Percentiles rank a stretch among this genome's conserved stretches.
Evolutionary conservation across 2,797 vertebrate species (phyloP).

Genomic region (Fringilla coelebs): DNA sequence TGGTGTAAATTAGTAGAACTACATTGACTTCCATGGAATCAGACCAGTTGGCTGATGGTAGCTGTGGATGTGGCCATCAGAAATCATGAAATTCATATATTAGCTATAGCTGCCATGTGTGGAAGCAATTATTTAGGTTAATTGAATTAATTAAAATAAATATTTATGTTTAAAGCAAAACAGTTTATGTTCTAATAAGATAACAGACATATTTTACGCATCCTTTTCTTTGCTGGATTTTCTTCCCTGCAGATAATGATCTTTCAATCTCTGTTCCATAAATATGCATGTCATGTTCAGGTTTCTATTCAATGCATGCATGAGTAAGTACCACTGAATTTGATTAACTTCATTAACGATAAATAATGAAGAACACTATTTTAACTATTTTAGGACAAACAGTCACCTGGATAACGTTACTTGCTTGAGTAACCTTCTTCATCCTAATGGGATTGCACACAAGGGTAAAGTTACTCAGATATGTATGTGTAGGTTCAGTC

Average conservation of each 20-base stretch:
- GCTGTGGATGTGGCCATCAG: neutral
- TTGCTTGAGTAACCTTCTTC: constrained; percentile 40
- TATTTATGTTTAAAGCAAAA: constrained; percentile 69
- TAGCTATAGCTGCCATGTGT: constrained; percentile 49
- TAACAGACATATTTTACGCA: constrained; percentile 59
- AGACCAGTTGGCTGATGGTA: neutral
- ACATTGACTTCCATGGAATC: neutral
- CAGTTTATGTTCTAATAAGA: constrained; percentile 67
- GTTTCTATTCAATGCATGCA: constrained; percentile 71
- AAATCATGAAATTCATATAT: constrained; percentile 35
- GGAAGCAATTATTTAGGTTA: constrained; percentile 67
- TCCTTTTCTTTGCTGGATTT: constrained; percentile 63
- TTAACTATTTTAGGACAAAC: constrained; percentile 72
- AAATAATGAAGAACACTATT: constrained; percentile 74
- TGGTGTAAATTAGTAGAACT: neutral
- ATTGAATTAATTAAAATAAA: constrained; percentile 73
- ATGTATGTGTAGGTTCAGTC: constrained; percentile 27
- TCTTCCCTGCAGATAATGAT: constrained; percentile 67
- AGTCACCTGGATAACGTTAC: constrained; percentile 50
- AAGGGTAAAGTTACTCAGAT: constrained; percentile 48
- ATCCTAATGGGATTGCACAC: constrained; percentile 44
- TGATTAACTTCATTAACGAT: constrained; percentile 78
- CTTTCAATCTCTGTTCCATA: constrained; percentile 72
- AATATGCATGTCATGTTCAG: constrained; percentile 73
- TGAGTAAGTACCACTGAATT: constrained; percentile 70